Evolutionary conservation across 2,888 invertebrate genomes (phyloP), one percentile per base, ranked within the genome.

Genomic region (Venusia cambrica): DNA sequence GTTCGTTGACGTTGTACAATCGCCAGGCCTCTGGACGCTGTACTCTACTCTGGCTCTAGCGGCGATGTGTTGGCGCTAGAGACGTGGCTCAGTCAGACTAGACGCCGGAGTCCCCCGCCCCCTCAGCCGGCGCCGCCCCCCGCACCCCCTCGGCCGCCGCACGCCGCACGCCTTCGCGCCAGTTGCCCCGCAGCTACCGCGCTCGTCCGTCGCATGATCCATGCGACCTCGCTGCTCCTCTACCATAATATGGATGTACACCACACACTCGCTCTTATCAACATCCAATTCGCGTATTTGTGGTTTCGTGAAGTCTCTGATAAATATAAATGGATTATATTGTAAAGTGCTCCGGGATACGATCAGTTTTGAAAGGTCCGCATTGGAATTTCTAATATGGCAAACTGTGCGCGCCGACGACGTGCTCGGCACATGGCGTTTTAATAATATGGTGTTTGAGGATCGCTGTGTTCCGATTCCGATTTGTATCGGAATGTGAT

Each of bases 241-340:
- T 64, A 62, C 60, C 73, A 73, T 84, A 85, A 81, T 87, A 87
- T 87, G 87, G 87, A 84, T 84, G 81, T 80, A 85, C 75, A 75
- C 62, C 76, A 84, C 72, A 84, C 72, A 65, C 79, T 80, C 76
- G 74, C 75, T 69, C 79, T 75, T 70, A 73, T 75, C 73, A 77
- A 73, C 75, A 79, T 73, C 76, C 75, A 79, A 70, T 85, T 84
- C 66, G 73, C 78, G 50, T 84, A 80, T 77, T 71, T 78, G 78
- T 87, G 87, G 85, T 84, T 87, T 61, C 80, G 83, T 68, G 78
- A 83, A 79, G 73, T 85, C 54, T 76, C 76, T 62, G 85, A 83
- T 67, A 85, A 85, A 67, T 78, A 74, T 69, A 84, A 84, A 87
- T 85, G 87, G 87, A 87, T 87, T 87, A 87, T 85, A 81, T 83